phyloP scores from a whole-genome alignment of 2,113 vertebrate species.

The Sinocyclocheilus anshuiensis region DNA sequence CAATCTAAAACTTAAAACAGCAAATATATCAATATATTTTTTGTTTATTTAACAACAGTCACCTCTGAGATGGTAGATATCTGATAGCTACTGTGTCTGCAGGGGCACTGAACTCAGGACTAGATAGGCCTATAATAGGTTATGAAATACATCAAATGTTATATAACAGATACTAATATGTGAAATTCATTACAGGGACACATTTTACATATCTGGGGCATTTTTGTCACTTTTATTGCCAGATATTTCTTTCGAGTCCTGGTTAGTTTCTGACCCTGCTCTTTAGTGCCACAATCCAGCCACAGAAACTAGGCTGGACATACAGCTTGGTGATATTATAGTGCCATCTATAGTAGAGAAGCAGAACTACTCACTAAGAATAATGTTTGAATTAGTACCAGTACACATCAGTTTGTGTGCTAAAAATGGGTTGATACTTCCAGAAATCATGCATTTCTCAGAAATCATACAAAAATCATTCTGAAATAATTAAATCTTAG shows the following conservation, averaged over 20 bases:
- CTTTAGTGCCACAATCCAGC: neutral
- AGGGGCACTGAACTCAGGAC: neutral
- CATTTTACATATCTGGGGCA: neutral
- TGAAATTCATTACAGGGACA: neutral
- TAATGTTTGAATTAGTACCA: neutral
- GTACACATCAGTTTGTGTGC: neutral
- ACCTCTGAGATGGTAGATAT: neutral
- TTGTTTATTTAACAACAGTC: neutral
- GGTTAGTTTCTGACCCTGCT: neutral
- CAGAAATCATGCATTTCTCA: too few relatives aligned
- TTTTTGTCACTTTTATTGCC: neutral
- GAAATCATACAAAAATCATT: too few relatives aligned
- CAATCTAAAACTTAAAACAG: neutral
- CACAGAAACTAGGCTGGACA: neutral
- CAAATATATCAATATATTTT: neutral
- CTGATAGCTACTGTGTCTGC: neutral
- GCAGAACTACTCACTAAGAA: neutral
- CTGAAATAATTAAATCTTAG: too few relatives aligned
- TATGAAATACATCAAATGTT: neutral
- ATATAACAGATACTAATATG: neutral
- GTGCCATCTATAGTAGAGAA: slow-evolving; percentile 22
- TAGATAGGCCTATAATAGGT: neutral
- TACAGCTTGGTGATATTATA: neutral
- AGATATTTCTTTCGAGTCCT: neutral
- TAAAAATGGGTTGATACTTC: too few relatives aligned